Base-by-base conservation (phyloP, 2,797 vertebrate species). In the Mus spretus region DNA sequence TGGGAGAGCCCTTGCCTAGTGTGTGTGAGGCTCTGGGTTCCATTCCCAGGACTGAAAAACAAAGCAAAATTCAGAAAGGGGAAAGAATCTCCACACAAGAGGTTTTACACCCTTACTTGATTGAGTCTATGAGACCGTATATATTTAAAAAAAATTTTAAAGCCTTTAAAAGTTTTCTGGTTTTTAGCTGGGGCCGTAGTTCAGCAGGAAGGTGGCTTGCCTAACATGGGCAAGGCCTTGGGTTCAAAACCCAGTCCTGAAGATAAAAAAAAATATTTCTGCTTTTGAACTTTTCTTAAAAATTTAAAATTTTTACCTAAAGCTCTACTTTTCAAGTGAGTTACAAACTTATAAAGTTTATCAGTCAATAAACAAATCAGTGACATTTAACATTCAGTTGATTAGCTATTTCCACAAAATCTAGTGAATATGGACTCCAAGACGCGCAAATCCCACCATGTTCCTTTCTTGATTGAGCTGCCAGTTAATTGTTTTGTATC, bases 211-310 rank as follows among this genome's bases (percentile, higher is more conserved):
- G 57, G 59, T 8, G 6, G 63, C 55, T 63, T 90, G 88, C 57
- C 50, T 77, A 8, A 61, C 11, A 50, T 50, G 57, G 15, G 59
- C 59, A 89, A 79, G 44, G 31, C 22, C 5, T 22, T 79, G 44
- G 55, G 34, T 65, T 90, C 75, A 53, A 63, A 65, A n/a, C 34
- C 44, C 31, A 28, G 44, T 50, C 20, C 17, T 67, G 40, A 47
- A 85, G 44, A 44, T 44, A 44, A 44, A 67, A 83, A 83, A 85
- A 44, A 3, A 90, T 90, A 77, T 89, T 87, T 95, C 34, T 61
- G 82, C 19, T 87, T 95, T 96, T 89, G 92, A 79, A 80, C 95
- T 95, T 96, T 86, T 55, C 40, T 50, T 75, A 77, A 77, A 47
- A 77, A 1, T 77, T 44, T 24, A 11, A 75, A 75, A 44, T 44